Percentiles rank a stretch among this genome's conserved stretches.
Conservation (phyloP, 2,888 invertebrate species). For the Tinea semifulvella region DNA sequence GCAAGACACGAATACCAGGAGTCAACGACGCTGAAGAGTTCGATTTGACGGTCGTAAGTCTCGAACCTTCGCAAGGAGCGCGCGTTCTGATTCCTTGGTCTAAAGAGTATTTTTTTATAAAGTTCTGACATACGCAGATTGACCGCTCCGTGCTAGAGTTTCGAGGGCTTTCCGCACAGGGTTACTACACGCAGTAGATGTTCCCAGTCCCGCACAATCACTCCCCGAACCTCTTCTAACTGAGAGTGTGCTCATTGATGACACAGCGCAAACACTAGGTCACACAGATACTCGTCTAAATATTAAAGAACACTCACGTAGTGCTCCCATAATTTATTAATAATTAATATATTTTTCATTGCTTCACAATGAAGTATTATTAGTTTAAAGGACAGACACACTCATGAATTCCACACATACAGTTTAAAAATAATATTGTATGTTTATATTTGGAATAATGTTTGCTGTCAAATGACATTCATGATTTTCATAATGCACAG, state of each 20-base stretch:
- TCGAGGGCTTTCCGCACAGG: constrained; percentile 50
- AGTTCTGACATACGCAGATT: constrained; percentile 49
- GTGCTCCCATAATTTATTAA: constrained; percentile 33
- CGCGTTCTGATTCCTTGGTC: constrained; percentile 38
- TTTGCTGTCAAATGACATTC: constrained; percentile 79
- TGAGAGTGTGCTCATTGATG: constrained; percentile 27
- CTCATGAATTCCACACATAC: constrained; percentile 19
- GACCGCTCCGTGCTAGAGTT: constrained; percentile 51
- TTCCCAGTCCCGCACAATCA: constrained; percentile 43
- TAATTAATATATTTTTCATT: no score
- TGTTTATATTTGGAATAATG: constrained; percentile 71
- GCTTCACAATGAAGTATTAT: no score
- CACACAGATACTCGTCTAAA: constrained; percentile 25
- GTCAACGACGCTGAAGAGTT: constrained; percentile 94
- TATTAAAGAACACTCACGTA: not conserved
- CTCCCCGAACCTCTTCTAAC: constrained; percentile 30
- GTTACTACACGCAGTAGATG: constrained; percentile 23
- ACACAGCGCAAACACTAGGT: constrained; percentile 17
- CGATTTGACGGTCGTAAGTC: constrained; percentile 87
- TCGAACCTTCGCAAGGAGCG: constrained; percentile 52
- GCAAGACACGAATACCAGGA: constrained; percentile 93
- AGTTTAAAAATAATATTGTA: constrained; percentile 31
- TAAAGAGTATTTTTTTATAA: no score
- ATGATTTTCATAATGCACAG: constrained; percentile 89
- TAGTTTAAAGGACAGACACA: constrained; percentile 20